Evolutionary conservation across 2,888 invertebrate species (phyloP).

Genomic region (Leistus spinibarbis): DNA sequence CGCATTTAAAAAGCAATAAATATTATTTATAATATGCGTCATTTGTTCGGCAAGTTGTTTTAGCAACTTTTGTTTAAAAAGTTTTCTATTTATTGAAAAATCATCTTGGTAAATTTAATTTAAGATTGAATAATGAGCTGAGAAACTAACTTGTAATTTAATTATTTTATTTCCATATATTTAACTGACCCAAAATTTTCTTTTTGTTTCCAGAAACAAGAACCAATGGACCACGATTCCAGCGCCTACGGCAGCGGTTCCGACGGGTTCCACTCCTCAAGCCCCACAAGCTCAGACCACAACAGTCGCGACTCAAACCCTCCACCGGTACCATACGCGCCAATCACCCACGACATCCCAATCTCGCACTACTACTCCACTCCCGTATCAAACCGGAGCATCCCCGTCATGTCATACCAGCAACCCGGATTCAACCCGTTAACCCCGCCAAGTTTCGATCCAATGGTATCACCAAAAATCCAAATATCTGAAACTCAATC

Average conservation of each 20-base stretch:
- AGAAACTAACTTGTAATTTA: not conserved
- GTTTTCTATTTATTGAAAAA: too few relatives aligned
- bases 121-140: too few relatives aligned
- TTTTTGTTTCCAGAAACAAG: slow-evolving; percentile 62
- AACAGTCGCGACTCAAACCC: slow-evolving; percentile 45
- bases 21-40: not conserved
- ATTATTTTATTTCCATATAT: not conserved
- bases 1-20: not conserved
- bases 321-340: slow-evolving; percentile 37
- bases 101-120: too few relatives aligned
- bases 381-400: slow-evolving; percentile 21
- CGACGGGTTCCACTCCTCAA: slow-evolving; percentile 66
- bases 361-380: slow-evolving; percentile 49
- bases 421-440: slow-evolving; percentile 62
- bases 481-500: slow-evolving; percentile 26
- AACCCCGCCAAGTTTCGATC: slow-evolving; percentile 67
- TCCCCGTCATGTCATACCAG: slow-evolving; percentile 31
- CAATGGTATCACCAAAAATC: slow-evolving; percentile 44
- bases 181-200: not conserved
- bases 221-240: slow-evolving; percentile 59
- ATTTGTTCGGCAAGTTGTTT: too few relatives aligned
- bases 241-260: slow-evolving; percentile 67
- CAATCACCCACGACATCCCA: slow-evolving; percentile 39
- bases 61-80: too few relatives aligned
- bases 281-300: slow-evolving; percentile 64